Evolutionary conservation across 2,113 vertebrate genomes (phyloP).

Genomic region (Arvicanthis niloticus): DNA sequence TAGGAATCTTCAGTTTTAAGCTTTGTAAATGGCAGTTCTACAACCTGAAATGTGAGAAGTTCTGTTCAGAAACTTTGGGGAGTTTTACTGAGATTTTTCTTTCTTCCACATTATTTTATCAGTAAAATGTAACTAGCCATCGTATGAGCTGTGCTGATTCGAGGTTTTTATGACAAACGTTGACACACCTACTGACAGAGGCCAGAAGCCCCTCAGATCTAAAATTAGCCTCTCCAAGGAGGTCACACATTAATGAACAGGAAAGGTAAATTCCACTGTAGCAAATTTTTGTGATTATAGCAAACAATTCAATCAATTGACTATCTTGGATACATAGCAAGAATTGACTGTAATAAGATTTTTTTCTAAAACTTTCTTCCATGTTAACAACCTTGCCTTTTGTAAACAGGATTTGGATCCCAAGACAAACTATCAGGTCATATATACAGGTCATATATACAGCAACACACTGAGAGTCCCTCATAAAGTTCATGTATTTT

Average conservation of each 20-base stretch:
- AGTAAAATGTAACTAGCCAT: conserved; percentile 64
- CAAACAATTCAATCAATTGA: conserved; percentile 43
- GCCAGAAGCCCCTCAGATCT: conserved; percentile 55
- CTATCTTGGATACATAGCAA: neutral
- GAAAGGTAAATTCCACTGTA: conserved; percentile 54
- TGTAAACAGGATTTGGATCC: conserved; percentile 28
- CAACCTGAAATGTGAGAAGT: conserved; percentile 40
- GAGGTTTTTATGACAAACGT: conserved; percentile 49
- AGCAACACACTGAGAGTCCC: neutral
- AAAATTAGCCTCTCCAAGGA: conserved; percentile 45
- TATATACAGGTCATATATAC: neutral
- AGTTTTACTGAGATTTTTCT: conserved; percentile 35
- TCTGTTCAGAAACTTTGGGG: conserved; percentile 20
- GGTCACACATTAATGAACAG: conserved; percentile 47
- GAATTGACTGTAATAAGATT: conserved; percentile 31
- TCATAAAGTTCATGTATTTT: neutral
- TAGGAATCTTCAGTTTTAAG: conserved; percentile 17
- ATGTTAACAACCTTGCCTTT: conserved; percentile 22
- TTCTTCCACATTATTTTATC: conserved; percentile 52
- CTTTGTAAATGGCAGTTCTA: conserved; percentile 22
- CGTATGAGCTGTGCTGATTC: neutral
- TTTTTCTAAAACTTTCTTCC: conserved; percentile 27
- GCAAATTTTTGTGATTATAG: conserved; percentile 47
- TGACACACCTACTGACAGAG: neutral
- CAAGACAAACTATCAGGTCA: neutral